A percentile compares a stretch with the other conserved stretches of the same genome.
Conservation (phyloP, 2,113 vertebrate genomes). For the Noctilio leporinus region DNA sequence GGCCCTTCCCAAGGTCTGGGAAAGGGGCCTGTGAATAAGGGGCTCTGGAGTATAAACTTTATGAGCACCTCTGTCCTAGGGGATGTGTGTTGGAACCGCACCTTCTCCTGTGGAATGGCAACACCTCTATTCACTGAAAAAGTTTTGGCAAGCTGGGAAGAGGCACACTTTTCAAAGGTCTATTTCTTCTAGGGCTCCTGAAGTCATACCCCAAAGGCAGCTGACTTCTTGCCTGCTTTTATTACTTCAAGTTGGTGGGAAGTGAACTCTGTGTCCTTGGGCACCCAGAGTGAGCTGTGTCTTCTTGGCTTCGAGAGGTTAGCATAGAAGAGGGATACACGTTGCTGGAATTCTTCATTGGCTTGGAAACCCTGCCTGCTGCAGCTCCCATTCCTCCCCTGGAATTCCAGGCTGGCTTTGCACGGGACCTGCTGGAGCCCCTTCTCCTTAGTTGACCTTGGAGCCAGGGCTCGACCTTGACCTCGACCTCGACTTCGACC, state of each 20-base stretch:
- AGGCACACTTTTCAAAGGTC: not conserved
- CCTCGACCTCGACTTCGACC: too few relatives aligned
- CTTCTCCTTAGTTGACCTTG: not conserved
- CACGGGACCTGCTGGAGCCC: not conserved
- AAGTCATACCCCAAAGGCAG: not conserved
- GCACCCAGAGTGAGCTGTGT: not conserved
- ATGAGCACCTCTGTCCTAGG: not conserved
- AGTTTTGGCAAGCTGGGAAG: not conserved
- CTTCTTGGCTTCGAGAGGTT: not conserved
- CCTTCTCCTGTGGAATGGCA: not conserved
- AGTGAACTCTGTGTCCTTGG: not conserved
- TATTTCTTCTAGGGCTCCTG: not conserved
- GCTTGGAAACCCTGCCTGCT: not conserved
- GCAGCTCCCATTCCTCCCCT: not conserved
- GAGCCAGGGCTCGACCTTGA: not conserved
- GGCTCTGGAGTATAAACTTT: not conserved
- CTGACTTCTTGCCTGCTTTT: not conserved
- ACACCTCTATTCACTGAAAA: not conserved
- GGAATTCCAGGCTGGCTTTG: not conserved
- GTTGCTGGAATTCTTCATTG: not conserved
- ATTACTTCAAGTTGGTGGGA: not conserved
- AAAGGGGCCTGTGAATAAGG: not conserved
- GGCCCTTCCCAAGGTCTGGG: not conserved
- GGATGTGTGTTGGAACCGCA: not conserved
- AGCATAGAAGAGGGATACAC: not conserved